Conservation (phyloP, 1,140 invertebrate genomes). For the Vollenhovia emeryi region DNA sequence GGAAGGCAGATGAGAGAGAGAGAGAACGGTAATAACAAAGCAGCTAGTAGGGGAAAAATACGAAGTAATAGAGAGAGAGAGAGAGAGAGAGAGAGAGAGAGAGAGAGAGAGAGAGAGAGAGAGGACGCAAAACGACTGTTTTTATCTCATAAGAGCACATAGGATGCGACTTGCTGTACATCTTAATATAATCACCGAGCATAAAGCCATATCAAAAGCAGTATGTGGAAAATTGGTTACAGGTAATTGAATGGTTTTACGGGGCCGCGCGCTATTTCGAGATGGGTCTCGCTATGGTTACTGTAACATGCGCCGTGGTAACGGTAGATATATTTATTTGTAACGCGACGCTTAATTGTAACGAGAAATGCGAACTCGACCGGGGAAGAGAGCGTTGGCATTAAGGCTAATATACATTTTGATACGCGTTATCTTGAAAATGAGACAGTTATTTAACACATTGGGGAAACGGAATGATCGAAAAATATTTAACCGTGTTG, state of each 20-base stretch:
- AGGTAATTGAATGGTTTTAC: constrained; percentile 55
- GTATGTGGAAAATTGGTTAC: constrained; percentile 42
- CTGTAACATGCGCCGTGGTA: constrained; percentile 4
- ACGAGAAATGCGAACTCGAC: constrained; percentile 43
- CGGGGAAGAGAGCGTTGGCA: constrained; percentile 46
- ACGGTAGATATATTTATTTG: constrained; percentile 43
- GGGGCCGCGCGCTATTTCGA: background rate
- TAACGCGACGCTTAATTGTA: constrained; percentile 42
- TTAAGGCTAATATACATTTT: constrained; percentile 2
- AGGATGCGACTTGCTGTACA: constrained; percentile 7
- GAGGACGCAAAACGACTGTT: constrained; percentile 13
- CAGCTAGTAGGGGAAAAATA: background rate
- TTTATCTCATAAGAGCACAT: constrained; percentile 27
- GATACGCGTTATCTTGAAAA: background rate
- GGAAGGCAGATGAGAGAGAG: background rate
- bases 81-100: background rate
- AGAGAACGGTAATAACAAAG: background rate
- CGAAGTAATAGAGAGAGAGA: background rate
- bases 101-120: background rate
- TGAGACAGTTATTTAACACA: background rate
- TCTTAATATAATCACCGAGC: constrained; percentile 39
- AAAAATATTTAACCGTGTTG: background rate
- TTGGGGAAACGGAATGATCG: background rate
- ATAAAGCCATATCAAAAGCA: constrained; percentile 39
- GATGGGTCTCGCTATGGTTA: constrained; percentile 30